Evolutionary conservation across 2,113 vertebrate species (phyloP), one percentile per base, ranked within the genome.

Genomic region (Mastomys coucha): DNA sequence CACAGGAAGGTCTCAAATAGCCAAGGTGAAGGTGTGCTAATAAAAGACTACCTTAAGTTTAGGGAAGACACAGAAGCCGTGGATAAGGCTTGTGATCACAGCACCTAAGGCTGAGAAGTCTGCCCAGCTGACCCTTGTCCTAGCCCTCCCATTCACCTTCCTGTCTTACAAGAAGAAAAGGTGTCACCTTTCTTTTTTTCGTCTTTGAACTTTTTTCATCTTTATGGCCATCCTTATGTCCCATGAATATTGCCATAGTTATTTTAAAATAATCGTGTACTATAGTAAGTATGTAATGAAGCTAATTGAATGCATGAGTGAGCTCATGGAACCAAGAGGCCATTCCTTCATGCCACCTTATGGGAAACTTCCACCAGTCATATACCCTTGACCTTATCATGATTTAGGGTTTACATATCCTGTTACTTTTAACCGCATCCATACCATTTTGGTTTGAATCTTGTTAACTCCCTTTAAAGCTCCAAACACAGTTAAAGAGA

Each of bases 401-500:
- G 65, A 24, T 4, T 14, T 36, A 84, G 42, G 20, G 20, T 69
- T 78, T 65, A 56, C 72, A 20, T 26, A 1, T 28, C 19, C 16
- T 78, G 7, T 72, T 49, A 88, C 67, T 51, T 92, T 78, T 73
- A 91, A 80, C n/a, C 51, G 49, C 14, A 88, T 6, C 1, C 20
- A 84, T 2, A 53, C 88, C 10, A 8, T 93, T 33, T 95, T 65
- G 22, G 12, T 78, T 86, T 91, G 39, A 86, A 95, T 91, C n/a
- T 49, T 1, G 42, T 56, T 39, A 72, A 96, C 3, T 70, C 65
- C 76, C 33, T 73, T 90, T 28, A 26, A 28, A 87, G 16, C 9
- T 49, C 17, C 70, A 96, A 88, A 95, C 42, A 67, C 11, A 82
- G 80, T 53, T 31, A 63, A 78, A n/a, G n/a, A 91, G 82, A 88